These are phyloP conservation scores for Prionace glauca DNA, from an alignment of 2,797 vertebrate genomes.

Conservation along the genomic window DNA sequence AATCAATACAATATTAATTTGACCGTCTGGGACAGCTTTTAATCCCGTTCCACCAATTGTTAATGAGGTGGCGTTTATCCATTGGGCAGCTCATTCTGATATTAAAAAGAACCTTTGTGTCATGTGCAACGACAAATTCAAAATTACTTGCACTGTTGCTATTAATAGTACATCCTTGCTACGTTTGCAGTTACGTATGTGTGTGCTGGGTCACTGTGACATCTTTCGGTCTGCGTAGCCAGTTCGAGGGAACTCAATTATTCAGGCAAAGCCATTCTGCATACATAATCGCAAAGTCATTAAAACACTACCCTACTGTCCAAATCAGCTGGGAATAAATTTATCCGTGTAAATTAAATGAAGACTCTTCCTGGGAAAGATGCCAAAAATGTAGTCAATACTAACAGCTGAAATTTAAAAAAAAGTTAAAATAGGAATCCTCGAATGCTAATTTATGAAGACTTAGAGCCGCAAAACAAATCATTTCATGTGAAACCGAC, in stretches of 20 bases:
- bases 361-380: constrained; percentile 30
- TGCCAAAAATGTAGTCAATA: constrained; percentile 36
- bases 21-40: neutral
- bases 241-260: constrained; percentile 14
- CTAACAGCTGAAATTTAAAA: constrained; percentile 32
- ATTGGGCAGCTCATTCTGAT: neutral
- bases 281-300: constrained; percentile 8
- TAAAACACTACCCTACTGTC: constrained; percentile 1
- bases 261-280: constrained; percentile 28
- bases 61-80: neutral
- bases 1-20: constrained; percentile 14
- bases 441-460: neutral
- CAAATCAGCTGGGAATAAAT: constrained; percentile 40
- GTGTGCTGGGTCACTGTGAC: neutral
- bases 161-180: neutral
- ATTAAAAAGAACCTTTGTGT: neutral
- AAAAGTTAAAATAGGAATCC: neutral
- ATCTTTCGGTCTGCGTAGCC: neutral
- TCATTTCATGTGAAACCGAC: neutral
- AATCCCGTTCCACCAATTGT: neutral
- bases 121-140: neutral
- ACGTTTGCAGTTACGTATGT: neutral
- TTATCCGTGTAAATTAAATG: constrained; percentile 25
- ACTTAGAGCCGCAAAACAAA: neutral
- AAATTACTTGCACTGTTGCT: neutral